These are phyloP conservation scores for Alitta virens DNA, from an alignment of 2,888 invertebrate species.

Conservation along the genomic window DNA sequence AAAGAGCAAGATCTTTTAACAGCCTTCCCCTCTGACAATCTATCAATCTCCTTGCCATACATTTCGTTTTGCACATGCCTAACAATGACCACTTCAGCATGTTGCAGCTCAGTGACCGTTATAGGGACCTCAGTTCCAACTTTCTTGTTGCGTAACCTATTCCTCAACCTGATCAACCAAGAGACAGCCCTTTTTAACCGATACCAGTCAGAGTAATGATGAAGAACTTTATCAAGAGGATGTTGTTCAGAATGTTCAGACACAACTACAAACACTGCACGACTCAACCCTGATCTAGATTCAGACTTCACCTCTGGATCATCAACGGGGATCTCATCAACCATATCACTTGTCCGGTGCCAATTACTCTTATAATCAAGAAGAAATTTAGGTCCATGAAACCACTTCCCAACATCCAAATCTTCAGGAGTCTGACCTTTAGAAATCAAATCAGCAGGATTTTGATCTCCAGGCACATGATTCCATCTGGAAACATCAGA, in stretches of 20 bases:
- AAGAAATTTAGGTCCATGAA: constrained; percentile 19
- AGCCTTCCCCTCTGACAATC: no score
- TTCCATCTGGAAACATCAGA: constrained; percentile 28
- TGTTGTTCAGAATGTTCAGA: no score
- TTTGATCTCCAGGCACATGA: constrained; percentile 34
- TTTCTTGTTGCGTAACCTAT: no score
- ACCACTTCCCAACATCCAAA: constrained; percentile 17
- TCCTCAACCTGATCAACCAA: no score
- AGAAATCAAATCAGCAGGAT: constrained; percentile 43
- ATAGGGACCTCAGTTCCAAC: no score
- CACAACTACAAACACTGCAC: no score
- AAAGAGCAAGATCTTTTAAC: no score
- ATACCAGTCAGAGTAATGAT: no score
- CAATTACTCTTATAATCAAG: constrained; percentile 15
- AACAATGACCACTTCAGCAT: not conserved
- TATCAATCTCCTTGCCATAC: constrained; percentile 2
- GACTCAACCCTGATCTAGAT: no score
- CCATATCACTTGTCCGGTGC: not conserved
- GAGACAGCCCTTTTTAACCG: no score
- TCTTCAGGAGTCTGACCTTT: constrained; percentile 25
- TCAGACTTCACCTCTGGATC: constrained; percentile 13
- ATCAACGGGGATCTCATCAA: not conserved
- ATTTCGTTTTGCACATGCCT: constrained; percentile 6
- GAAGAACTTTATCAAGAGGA: no score
- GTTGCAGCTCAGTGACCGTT: no score